phyloP scores from a whole-genome alignment of 2,113 vertebrate species.

The Anguilla rostrata region DNA sequence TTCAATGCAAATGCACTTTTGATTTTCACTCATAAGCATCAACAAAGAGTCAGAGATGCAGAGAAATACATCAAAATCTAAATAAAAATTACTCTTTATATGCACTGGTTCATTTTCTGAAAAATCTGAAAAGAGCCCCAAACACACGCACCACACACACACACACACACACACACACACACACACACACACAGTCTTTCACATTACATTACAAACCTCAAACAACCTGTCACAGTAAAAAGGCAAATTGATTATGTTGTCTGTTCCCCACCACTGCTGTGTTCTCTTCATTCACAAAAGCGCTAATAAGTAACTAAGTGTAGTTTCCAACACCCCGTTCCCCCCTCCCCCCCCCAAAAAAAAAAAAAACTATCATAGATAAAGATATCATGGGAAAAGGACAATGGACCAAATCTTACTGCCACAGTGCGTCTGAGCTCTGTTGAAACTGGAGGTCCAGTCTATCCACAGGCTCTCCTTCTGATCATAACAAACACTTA shows the following conservation, averaged over 20 bases:
- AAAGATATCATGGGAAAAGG: background rate
- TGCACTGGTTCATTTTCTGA: background rate
- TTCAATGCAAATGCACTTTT: background rate
- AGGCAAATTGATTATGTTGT: constrained; percentile 5
- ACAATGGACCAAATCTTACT: background rate
- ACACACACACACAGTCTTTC: background rate
- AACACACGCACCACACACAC: no score
- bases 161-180: background rate
- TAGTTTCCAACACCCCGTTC: background rate
- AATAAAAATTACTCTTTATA: background rate
- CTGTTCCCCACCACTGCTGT: background rate
- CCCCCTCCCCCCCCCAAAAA: background rate
- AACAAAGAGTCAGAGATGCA: background rate
- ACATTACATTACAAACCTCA: background rate
- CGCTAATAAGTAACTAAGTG: background rate
- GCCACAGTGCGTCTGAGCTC: background rate
- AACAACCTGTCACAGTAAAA: background rate
- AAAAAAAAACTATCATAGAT: background rate
- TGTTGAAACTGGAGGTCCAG: background rate
- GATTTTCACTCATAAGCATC: background rate
- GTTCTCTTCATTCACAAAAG: constrained; percentile 20
- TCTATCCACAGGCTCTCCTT: background rate
- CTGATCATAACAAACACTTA: background rate
- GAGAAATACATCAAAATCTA: background rate
- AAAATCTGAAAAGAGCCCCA: background rate